These are phyloP conservation scores for Tetraneura akinire DNA, from an alignment of 1,140 invertebrate genomes.

Conservation along the genomic window DNA sequence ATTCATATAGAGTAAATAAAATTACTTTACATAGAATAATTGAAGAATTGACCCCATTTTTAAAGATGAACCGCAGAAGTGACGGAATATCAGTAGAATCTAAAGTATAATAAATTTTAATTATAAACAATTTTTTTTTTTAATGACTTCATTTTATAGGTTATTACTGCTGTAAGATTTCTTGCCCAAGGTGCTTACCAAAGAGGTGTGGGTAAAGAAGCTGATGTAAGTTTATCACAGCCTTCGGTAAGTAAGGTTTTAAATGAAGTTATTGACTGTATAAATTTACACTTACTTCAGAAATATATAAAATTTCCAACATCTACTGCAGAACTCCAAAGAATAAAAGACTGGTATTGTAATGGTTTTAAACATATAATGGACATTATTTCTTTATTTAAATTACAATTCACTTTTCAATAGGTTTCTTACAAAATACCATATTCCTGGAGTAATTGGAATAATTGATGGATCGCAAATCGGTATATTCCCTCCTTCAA, in stretches of 20 bases:
- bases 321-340: neutral
- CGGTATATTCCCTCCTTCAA: conserved; percentile 20
- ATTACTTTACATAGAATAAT: neutral
- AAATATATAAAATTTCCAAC: conserved; percentile 20
- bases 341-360: neutral
- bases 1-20: neutral
- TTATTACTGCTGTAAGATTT: conserved; percentile 2
- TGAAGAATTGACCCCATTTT: conserved; percentile 15
- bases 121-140: neutral
- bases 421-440: neutral
- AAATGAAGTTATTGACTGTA: conserved; percentile 17
- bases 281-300: neutral
- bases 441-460: neutral
- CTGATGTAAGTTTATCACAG: neutral
- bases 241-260: conserved; percentile 22
- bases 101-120: neutral
- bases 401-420: neutral
- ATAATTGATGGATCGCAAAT: conserved; percentile 10
- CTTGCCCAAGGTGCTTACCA: conserved; percentile 18
- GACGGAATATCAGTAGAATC: conserved; percentile 37
- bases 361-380: neutral
- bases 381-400: neutral
- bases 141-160: neutral
- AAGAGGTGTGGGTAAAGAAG: conserved; percentile 5
- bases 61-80: conserved; percentile 11